Evolutionary conservation across 2,797 vertebrate species (phyloP).

Genomic region (Capromys pilorides): DNA sequence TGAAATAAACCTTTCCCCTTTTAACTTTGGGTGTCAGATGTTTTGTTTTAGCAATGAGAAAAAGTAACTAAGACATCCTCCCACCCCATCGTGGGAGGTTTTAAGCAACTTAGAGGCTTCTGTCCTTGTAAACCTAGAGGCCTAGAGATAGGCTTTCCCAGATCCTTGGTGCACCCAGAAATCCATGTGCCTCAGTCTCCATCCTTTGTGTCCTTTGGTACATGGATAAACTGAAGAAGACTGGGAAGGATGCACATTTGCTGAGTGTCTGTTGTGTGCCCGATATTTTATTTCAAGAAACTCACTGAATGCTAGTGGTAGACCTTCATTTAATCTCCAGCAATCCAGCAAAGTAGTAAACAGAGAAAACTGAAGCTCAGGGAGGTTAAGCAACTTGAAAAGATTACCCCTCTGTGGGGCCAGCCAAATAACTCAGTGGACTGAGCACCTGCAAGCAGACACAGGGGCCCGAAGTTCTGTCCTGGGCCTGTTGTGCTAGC

Average conservation of each 20-base stretch:
- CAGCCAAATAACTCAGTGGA: too few species aligned
- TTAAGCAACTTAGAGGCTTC: neutral
- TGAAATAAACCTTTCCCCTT: neutral
- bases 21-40: neutral
- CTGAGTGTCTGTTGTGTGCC: neutral
- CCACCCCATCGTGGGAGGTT: neutral
- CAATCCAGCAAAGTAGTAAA: neutral
- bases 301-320: neutral
- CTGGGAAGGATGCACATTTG: neutral
- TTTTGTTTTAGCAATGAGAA: neutral
- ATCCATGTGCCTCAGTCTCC: neutral
- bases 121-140: neutral
- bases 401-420: neutral
- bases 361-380: conserved; percentile 11
- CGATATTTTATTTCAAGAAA: conserved; percentile 32
- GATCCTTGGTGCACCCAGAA: neutral
- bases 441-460: too few species aligned
- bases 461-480: too few species aligned
- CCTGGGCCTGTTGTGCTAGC: too few species aligned
- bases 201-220: neutral
- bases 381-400: conserved; percentile 17
- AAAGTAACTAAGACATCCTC: neutral
- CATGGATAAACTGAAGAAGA: neutral
- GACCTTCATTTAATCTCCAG: neutral
- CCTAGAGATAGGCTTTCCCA: neutral